phyloP scores from a whole-genome alignment of 2,113 vertebrate species.

The Edolisoma coerulescens region DNA sequence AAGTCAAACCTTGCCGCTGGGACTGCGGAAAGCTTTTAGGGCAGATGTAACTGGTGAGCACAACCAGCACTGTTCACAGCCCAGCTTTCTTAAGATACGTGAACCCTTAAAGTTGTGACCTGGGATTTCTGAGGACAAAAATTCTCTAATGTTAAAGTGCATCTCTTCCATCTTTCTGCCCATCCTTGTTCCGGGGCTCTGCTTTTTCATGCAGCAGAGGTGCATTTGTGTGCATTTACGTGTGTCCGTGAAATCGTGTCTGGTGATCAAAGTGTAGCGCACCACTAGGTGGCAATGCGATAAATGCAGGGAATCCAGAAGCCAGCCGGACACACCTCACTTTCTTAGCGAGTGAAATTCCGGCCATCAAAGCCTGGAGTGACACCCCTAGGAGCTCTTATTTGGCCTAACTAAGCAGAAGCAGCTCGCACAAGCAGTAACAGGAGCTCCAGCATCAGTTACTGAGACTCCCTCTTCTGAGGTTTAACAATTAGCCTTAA shows the following conservation, averaged over 20 bases:
- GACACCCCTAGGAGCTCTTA: not conserved
- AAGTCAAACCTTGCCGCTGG: not conserved
- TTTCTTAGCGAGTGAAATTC: not conserved
- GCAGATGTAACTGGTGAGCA: not conserved
- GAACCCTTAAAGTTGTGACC: not conserved
- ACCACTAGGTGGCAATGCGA: conserved; percentile 17
- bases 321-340: rapidly evolving
- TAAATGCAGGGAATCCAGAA: not conserved
- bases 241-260: rapidly evolving
- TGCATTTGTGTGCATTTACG: not conserved
- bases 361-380: not conserved
- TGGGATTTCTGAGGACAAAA: not conserved
- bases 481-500: not conserved
- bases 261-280: not conserved
- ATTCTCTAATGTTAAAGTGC: not conserved
- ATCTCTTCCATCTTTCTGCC: not conserved
- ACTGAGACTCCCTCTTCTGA: not conserved
- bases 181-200: not conserved
- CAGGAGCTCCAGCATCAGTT: not conserved
- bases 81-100: rapidly evolving
- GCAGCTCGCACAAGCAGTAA: not conserved
- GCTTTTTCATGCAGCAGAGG: not conserved
- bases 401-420: not conserved
- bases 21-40: not conserved
- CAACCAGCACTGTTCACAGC: not conserved